These are phyloP conservation scores for Drosophila merina DNA, from an alignment of 2,888 invertebrate genomes.

Conservation along the genomic window DNA sequence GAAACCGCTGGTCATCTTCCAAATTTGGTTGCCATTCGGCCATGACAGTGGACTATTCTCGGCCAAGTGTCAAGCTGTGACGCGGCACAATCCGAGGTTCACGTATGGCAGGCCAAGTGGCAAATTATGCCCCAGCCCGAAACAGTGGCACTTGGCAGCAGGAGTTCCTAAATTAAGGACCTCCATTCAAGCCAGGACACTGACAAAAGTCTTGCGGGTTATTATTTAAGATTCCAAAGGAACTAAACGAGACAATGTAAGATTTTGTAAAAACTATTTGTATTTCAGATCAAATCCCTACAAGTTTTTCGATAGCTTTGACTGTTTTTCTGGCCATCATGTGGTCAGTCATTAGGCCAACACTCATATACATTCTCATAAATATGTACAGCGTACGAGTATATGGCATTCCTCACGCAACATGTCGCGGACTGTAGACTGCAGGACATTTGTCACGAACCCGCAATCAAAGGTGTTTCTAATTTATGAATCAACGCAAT, in stretches of 20 bases:
- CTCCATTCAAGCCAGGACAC: too few relatives aligned
- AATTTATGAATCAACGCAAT: constrained; percentile 75
- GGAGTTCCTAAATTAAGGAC: too few relatives aligned
- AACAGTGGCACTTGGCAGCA: too few relatives aligned
- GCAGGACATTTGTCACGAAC: constrained; percentile 57
- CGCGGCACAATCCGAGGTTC: constrained; percentile 15
- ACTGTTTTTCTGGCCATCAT: neutral
- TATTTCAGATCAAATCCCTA: too few relatives aligned
- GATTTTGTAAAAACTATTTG: too few relatives aligned
- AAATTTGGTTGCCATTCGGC: constrained; percentile 17
- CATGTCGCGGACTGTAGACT: constrained; percentile 4
- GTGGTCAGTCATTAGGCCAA: constrained; percentile 19
- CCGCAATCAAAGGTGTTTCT: constrained; percentile 70
- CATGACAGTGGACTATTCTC: constrained; percentile 24
- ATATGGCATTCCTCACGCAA: constrained; percentile 17
- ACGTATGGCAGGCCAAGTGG: constrained; percentile 37
- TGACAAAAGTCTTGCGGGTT: neutral
- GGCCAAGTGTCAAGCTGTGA: constrained; percentile 19
- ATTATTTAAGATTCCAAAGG: neutral
- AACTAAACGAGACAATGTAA: too few relatives aligned
- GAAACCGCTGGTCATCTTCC: constrained; percentile 33
- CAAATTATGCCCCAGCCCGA: constrained; percentile 26
- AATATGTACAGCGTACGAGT: neutral
- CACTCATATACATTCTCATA: neutral
- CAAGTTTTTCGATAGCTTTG: too few relatives aligned